Evolutionary conservation across 2,888 invertebrate genomes (phyloP).

Genomic region (Biston stratarius): DNA sequence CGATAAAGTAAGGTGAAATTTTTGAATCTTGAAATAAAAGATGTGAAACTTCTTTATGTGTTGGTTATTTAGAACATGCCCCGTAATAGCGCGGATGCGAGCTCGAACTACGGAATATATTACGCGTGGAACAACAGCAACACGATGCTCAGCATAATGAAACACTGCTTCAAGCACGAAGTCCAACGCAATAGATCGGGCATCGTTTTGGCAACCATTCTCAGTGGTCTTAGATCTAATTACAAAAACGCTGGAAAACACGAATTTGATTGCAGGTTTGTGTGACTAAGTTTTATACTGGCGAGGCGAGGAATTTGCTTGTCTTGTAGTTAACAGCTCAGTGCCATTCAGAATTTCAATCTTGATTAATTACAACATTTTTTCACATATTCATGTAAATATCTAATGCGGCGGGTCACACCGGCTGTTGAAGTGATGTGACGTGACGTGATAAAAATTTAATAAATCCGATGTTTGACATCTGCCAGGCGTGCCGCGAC

Average conservation of each 20-base stretch:
- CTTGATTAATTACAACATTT: too few relatives aligned
- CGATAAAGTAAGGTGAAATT: too few relatives aligned
- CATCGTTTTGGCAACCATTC: conserved; percentile 55
- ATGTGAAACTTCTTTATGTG: neutral
- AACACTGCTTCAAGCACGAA: conserved; percentile 80
- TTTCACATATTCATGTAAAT: too few relatives aligned
- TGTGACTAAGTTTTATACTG: neutral
- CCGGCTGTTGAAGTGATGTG: too few relatives aligned
- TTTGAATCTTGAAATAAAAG: too few relatives aligned
- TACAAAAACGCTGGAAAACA: conserved; percentile 66
- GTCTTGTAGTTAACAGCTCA: neutral
- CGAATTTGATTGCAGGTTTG: conserved; percentile 70
- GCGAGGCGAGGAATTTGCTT: too few relatives aligned
- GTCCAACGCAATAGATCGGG: conserved; percentile 52
- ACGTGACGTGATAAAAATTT: too few relatives aligned
- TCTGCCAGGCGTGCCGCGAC: too few relatives aligned
- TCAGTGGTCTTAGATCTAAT: conserved; percentile 63
- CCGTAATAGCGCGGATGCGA: conserved; percentile 37
- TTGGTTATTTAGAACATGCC: conserved; percentile 21
- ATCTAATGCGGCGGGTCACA: too few relatives aligned
- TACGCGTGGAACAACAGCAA: conserved; percentile 85
- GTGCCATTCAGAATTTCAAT: neutral
- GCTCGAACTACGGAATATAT: conserved; percentile 43
- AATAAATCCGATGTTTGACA: too few relatives aligned
- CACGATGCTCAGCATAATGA: conserved; percentile 75